Conservation (phyloP, 2,113 vertebrate genomes). For the Pitta sordida region DNA sequence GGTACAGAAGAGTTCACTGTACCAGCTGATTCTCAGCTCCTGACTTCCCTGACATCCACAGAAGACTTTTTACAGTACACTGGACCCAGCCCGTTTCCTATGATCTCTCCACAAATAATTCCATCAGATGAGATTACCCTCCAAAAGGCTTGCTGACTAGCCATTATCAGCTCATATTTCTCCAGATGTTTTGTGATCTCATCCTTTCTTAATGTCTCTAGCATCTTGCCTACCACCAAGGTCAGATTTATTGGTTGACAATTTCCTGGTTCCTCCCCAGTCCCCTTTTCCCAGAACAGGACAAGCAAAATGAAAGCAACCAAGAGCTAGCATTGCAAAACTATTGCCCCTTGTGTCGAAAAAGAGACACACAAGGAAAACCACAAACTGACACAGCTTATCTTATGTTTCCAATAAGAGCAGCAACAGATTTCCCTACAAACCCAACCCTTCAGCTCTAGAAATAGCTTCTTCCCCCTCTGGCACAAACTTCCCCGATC, state of each 20-base stretch:
- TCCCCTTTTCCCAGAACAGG: conserved; percentile 46
- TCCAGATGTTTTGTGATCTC: conserved; percentile 62
- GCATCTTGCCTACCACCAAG: conserved; percentile 42
- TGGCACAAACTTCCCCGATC: neutral
- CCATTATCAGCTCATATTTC: conserved; percentile 58
- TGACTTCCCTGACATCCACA: neutral
- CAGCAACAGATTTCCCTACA: neutral
- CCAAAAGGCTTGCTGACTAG: conserved; percentile 38
- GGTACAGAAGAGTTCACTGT: neutral
- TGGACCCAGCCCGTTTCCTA: neutral
- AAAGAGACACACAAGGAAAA: conserved; percentile 31
- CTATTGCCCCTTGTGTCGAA: conserved; percentile 41
- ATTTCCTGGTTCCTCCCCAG: conserved; percentile 54
- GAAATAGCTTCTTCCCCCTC: neutral
- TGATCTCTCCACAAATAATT: conserved; percentile 43
- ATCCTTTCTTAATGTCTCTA: conserved; percentile 55
- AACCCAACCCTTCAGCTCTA: neutral
- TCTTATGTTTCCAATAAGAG: conserved; percentile 26
- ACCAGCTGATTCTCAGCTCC: neutral
- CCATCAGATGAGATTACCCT: conserved; percentile 22
- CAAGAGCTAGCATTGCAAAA: conserved; percentile 32
- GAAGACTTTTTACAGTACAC: neutral
- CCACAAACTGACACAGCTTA: conserved; percentile 49
- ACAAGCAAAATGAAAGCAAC: conserved; percentile 45
- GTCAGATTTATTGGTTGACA: conserved; percentile 40